Conservation (phyloP, 1,140 invertebrate species). For the Yoshiicerus persimilis region DNA sequence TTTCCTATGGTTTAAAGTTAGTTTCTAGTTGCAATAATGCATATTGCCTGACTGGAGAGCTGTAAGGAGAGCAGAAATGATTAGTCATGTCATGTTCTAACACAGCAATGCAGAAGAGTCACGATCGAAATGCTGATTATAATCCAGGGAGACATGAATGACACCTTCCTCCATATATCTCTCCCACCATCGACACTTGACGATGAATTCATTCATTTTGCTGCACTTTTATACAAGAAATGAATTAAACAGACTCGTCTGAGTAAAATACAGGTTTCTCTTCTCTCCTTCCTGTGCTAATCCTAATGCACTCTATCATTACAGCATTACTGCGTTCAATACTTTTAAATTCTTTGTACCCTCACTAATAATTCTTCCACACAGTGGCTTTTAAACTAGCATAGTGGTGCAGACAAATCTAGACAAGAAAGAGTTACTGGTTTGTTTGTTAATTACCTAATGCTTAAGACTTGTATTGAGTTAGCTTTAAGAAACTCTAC, state of each 20-base stretch:
- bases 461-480: neutral
- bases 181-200: neutral
- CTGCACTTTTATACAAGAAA: neutral
- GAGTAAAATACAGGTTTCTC: neutral
- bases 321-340: neutral
- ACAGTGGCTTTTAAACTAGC: neutral
- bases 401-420: too few species aligned
- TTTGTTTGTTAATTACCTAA: neutral
- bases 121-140: neutral
- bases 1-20: neutral
- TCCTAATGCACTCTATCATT: neutral
- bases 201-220: neutral
- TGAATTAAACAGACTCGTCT: neutral
- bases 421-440: neutral
- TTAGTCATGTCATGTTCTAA: neutral
- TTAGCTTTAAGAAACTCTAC: neutral
- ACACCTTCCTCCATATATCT: neutral
- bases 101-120: neutral
- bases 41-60: too few species aligned
- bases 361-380: neutral
- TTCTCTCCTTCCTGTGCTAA: neutral
- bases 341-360: neutral
- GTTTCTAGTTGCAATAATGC: too few species aligned
- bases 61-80: neutral
- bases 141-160: constrained; percentile 10